Evolutionary conservation across 2,888 invertebrate genomes (phyloP).

Genomic region (Sesamia inferens): DNA sequence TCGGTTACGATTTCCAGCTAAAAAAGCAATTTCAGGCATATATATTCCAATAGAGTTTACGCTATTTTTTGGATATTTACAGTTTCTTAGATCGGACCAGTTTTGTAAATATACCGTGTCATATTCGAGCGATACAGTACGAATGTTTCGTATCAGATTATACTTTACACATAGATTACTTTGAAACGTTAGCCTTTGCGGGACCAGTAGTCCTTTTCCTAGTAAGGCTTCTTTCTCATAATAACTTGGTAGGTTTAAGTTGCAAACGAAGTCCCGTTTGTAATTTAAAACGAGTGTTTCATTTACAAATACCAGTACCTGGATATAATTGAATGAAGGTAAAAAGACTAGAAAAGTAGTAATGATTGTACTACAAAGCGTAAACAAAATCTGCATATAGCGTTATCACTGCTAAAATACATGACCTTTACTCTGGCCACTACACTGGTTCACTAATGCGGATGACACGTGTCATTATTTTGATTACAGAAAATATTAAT

Average conservation of each 20-base stretch:
- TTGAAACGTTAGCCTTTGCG: constrained; percentile 17
- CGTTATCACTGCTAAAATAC: not conserved
- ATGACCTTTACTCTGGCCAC: not conserved
- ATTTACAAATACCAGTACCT: not conserved
- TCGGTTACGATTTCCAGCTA: not conserved
- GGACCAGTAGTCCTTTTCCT: constrained; percentile 4
- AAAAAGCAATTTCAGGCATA: not conserved
- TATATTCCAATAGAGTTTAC: not conserved
- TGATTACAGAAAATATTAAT: not conserved
- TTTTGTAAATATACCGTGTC: not conserved
- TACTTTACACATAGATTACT: not conserved
- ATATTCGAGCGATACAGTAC: not conserved
- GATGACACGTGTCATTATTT: not conserved
- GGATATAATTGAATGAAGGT: not conserved
- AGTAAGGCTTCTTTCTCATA: constrained; percentile 14
- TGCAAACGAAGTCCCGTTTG: not conserved
- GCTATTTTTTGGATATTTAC: not conserved
- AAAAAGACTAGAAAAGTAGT: not conserved
- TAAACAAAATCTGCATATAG: not conserved
- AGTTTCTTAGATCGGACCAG: no score
- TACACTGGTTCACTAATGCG: not conserved
- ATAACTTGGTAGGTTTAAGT: not conserved
- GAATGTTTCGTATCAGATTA: not conserved
- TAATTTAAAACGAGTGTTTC: not conserved
- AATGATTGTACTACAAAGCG: not conserved